These are phyloP conservation scores for Bubalus kerabau DNA, from an alignment of 2,113 vertebrate species.

Conservation along the genomic window DNA sequence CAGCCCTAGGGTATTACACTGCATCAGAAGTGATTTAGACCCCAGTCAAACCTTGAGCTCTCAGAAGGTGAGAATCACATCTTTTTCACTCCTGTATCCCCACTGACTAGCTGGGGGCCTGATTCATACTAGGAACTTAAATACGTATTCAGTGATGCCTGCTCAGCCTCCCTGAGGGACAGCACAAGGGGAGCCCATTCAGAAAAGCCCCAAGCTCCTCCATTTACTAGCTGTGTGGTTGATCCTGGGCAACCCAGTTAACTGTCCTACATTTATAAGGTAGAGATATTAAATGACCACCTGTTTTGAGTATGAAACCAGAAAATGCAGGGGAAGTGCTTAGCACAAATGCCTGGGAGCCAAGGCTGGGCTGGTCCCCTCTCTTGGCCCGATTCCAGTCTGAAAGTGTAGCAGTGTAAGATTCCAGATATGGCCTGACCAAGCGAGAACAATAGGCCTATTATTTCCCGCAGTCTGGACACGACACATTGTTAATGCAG, in stretches of 20 bases:
- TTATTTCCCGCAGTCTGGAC: constrained; percentile 69
- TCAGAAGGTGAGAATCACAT: neutral
- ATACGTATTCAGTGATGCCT: neutral
- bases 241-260: neutral
- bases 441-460: constrained; percentile 68
- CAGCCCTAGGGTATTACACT: neutral
- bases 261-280: neutral
- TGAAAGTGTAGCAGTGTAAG: constrained; percentile 65
- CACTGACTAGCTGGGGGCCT: neutral
- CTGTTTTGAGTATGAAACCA: constrained; percentile 13
- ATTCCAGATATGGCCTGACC: constrained; percentile 77
- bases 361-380: constrained; percentile 35
- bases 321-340: constrained; percentile 47
- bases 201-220: neutral
- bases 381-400: constrained; percentile 62
- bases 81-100: neutral
- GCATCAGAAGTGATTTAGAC: neutral
- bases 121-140: neutral
- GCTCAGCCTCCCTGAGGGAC: neutral
- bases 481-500: constrained; percentile 70
- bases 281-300: neutral
- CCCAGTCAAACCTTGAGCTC: neutral
- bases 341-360: constrained; percentile 40
- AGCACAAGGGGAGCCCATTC: neutral
- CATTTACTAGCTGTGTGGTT: neutral